Percentiles rank a stretch among this genome's conserved stretches.
phyloP scores from a whole-genome alignment of 2,888 invertebrate species.

The Onchidella celtica region DNA sequence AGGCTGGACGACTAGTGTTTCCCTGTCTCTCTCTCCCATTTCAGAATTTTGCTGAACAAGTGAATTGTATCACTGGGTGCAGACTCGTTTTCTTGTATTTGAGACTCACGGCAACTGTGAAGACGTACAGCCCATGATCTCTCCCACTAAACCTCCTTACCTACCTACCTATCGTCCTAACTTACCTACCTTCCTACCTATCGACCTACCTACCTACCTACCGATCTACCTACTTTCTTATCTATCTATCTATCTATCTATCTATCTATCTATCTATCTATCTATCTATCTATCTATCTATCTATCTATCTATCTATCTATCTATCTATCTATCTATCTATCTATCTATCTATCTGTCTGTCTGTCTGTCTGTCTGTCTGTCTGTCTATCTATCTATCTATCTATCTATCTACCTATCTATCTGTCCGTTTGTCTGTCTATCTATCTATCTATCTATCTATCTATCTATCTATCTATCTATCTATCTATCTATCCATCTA shows the following conservation, averaged over 20 bases:
- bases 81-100: no score
- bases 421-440: background rate
- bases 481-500: no score
- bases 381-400: slow-evolving; percentile 19
- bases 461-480: no score
- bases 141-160: no score
- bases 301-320: slow-evolving; percentile 1
- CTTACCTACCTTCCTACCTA: background rate
- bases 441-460: background rate
- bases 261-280: background rate
- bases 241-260: background rate
- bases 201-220: background rate
- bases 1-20: no score
- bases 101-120: no score
- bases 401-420: slow-evolving; percentile 9
- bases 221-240: background rate
- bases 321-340: background rate
- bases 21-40: no score
- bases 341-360: slow-evolving; percentile 6
- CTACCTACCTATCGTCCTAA: background rate
- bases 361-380: slow-evolving; percentile 40
- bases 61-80: no score
- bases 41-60: no score
- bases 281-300: background rate
- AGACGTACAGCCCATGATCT: no score